Conservation (phyloP, 2,888 invertebrate genomes). For the Mayetiola destructor region DNA sequence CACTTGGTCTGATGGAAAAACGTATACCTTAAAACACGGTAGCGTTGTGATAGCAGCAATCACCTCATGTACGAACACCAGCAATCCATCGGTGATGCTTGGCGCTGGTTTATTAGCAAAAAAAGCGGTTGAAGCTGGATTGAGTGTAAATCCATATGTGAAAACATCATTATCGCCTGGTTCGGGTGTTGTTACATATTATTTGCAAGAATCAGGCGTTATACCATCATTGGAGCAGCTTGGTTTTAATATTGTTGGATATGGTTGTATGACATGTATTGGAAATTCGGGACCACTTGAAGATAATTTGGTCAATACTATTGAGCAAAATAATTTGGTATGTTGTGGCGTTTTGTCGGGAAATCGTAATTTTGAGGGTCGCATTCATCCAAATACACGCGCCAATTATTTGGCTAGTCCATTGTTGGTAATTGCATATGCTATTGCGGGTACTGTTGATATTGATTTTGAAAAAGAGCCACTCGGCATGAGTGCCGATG, state of each 20-base stretch:
- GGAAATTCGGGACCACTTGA: constrained; percentile 94
- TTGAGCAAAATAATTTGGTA: constrained; percentile 87
- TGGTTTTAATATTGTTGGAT: constrained; percentile 93
- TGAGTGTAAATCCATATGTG: constrained; percentile 80
- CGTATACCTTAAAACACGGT: constrained; percentile 71
- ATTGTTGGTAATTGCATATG: constrained; percentile 90
- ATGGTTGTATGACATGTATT: constrained; percentile 99
- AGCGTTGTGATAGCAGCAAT: constrained; percentile 95
- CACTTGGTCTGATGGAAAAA: constrained; percentile 58
- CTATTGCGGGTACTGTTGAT: constrained; percentile 85
- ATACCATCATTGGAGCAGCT: constrained; percentile 70
- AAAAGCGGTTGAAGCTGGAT: constrained; percentile 83
- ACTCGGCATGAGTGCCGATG: constrained; percentile 49
- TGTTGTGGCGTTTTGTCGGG: constrained; percentile 94
- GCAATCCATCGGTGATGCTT: constrained; percentile 95
- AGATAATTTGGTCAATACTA: constrained; percentile 78
- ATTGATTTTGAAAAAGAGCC: constrained; percentile 91
- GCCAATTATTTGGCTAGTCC: constrained; percentile 99
- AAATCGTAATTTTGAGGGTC: constrained; percentile 95
- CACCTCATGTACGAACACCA: constrained; percentile 96
- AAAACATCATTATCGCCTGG: constrained; percentile 96
- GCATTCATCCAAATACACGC: constrained; percentile 90
- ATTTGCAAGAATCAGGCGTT: constrained; percentile 69
- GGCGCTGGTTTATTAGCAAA: constrained; percentile 89
- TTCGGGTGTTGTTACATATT: constrained; percentile 62